Conservation (phyloP, 1,140 invertebrate species). For the Listronotus oregonensis region DNA sequence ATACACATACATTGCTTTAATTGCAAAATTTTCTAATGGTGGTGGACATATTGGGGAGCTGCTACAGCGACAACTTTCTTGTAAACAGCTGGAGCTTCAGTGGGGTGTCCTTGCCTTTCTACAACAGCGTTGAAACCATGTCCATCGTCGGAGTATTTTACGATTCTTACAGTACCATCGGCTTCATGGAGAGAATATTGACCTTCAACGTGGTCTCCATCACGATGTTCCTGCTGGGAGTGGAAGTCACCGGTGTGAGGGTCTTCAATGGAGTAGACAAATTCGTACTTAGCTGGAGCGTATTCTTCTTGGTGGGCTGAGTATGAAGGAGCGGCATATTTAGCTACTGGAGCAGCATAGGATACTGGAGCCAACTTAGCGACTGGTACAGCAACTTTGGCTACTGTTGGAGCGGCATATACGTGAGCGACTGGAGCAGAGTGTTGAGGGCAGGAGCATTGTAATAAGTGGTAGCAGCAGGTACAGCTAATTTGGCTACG, state of each 20-base stretch:
- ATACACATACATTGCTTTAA: not conserved
- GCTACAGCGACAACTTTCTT: slow-evolving; percentile 16
- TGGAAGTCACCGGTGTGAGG: no score
- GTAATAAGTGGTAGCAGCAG: slow-evolving; percentile 22
- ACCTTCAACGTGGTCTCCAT: no score
- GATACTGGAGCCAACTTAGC: slow-evolving; percentile 31
- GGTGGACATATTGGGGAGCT: slow-evolving; percentile 10
- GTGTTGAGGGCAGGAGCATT: slow-evolving; percentile 41
- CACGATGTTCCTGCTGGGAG: no score
- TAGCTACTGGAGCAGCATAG: slow-evolving; percentile 18
- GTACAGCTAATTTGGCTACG: slow-evolving; percentile 3
- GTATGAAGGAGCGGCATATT: slow-evolving; percentile 4
- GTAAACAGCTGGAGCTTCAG: slow-evolving; percentile 16
- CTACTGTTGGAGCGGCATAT: slow-evolving; percentile 8
- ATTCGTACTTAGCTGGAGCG: no score
- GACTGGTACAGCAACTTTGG: slow-evolving; percentile 36
- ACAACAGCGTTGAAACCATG: no score
- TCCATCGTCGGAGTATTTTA: no score
- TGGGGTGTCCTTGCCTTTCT: slow-evolving; percentile 16
- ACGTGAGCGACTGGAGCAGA: slow-evolving; percentile 7
- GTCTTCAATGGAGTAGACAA: no score
- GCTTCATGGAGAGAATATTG: no score
- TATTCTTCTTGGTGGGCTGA: not conserved
- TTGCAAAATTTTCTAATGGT: slow-evolving; percentile 1
- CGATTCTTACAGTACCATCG: no score